These are phyloP conservation scores for Urechis unicinctus DNA, from an alignment of 2,888 invertebrate species.

Conservation along the genomic window DNA sequence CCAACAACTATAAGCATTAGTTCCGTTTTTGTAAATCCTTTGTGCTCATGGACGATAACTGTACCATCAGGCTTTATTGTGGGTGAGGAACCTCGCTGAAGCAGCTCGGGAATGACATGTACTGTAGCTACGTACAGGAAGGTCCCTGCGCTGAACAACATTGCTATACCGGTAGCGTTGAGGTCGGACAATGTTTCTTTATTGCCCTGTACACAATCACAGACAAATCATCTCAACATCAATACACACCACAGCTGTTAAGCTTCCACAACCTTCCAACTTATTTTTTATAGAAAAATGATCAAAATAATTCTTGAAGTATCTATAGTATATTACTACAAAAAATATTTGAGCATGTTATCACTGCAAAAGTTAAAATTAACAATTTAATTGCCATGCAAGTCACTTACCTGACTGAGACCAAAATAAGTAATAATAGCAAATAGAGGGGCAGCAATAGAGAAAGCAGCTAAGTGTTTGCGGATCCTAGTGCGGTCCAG, in stretches of 20 bases:
- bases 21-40: constrained; percentile 67
- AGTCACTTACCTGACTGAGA: constrained; percentile 61
- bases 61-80: constrained; percentile 21
- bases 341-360: background rate
- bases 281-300: background rate
- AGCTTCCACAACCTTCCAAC: background rate
- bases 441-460: constrained; percentile 81
- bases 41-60: constrained; percentile 37
- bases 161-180: constrained; percentile 92
- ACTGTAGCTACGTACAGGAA: constrained; percentile 98
- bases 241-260: background rate
- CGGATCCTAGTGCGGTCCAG: constrained; percentile 81
- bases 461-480: constrained; percentile 84
- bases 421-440: constrained; percentile 88
- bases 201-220: constrained; percentile 63
- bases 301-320: no score
- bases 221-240: background rate
- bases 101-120: constrained; percentile 90
- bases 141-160: constrained; percentile 98
- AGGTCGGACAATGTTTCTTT: constrained; percentile 82
- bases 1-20: constrained; percentile 78
- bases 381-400: background rate
- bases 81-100: constrained; percentile 29
- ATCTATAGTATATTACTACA: background rate
- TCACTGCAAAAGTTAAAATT: background rate